Conservation (phyloP, 1,140 invertebrate genomes). For the Colletes gigas region DNA sequence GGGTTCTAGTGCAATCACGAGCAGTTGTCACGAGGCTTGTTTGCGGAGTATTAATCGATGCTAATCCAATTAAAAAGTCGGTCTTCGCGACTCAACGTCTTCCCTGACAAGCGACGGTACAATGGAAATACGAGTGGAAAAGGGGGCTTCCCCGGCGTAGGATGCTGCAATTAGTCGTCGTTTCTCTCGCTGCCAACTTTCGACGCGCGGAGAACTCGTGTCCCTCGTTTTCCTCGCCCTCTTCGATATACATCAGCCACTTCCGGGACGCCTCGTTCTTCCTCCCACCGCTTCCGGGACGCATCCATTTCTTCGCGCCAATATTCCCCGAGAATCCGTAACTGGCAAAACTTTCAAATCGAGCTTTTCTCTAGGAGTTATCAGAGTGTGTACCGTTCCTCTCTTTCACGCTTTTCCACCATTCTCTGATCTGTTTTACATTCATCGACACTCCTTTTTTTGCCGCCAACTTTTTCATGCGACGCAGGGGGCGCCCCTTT, state of each 20-base stretch:
- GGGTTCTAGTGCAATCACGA: conserved; percentile 3
- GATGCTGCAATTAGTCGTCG: conserved; percentile 50
- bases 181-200: conserved; percentile 25
- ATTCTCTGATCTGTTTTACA: background rate
- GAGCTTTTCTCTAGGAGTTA: conserved; percentile 10
- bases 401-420: background rate
- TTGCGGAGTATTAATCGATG: conserved; percentile 45
- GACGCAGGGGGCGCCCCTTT: no score
- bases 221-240: background rate
- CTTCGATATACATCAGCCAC: background rate
- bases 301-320: background rate
- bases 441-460: background rate
- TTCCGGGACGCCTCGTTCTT: background rate
- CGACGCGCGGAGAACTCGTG: background rate
- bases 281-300: background rate
- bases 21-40: background rate
- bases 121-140: conserved; percentile 41
- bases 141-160: conserved; percentile 10
- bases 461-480: background rate
- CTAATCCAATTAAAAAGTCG: conserved; percentile 55
- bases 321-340: conserved; percentile 27
- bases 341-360: conserved; percentile 25
- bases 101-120: background rate
- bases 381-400: conserved; percentile 5
- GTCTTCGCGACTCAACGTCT: background rate